These are phyloP conservation scores for Heteromurus nitidus DNA, from an alignment of 2,888 invertebrate genomes.

Conservation along the genomic window DNA sequence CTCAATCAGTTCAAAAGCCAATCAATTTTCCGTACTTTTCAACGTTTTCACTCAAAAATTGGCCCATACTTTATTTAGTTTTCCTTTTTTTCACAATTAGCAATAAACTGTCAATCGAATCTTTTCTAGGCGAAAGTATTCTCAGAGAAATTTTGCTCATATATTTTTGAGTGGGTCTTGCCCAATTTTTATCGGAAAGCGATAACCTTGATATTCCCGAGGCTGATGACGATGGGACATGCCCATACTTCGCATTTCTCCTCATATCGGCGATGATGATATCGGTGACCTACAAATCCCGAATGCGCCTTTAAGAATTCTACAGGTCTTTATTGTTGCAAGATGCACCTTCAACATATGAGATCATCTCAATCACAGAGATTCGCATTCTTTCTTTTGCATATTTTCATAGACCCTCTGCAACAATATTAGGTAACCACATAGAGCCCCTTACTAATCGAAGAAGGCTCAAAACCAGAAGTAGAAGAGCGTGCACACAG, in stretches of 20 bases:
- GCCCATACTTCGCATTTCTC: no score
- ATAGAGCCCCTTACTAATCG: neutral
- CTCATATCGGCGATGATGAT: neutral
- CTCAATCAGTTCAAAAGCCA: no score
- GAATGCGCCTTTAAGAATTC: constrained; percentile 36
- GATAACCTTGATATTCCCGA: constrained; percentile 4
- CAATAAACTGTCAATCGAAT: neutral
- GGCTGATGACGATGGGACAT: neutral
- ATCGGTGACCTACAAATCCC: constrained; percentile 57
- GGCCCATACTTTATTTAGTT: neutral
- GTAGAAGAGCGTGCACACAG: no score
- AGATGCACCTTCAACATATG: neutral
- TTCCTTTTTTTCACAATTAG: neutral
- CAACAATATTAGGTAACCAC: constrained; percentile 13
- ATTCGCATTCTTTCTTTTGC: neutral
- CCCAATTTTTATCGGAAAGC: neutral
- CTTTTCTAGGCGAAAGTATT: constrained; percentile 3
- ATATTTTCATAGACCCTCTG: neutral
- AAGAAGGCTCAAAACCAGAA: no score
- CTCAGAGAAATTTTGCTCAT: neutral
- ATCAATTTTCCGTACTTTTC: no score
- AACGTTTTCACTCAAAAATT: neutral
- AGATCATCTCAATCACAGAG: neutral
- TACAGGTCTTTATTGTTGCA: neutral
- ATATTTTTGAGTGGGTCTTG: neutral